These are phyloP conservation scores for Ceyx melanurus DNA, from an alignment of 2,113 vertebrate species.

Conservation along the genomic window DNA sequence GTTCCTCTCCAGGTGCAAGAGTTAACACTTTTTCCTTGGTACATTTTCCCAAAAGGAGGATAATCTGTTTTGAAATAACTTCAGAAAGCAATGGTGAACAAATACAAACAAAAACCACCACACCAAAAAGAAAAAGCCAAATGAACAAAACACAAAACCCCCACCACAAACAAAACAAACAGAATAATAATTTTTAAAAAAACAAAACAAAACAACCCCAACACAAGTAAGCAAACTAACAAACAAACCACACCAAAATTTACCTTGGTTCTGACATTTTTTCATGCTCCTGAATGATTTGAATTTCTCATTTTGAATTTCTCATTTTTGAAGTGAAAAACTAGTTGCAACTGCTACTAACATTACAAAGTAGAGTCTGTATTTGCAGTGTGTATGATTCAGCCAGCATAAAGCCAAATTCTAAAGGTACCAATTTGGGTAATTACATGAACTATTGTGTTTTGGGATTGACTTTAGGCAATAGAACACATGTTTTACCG, in stretches of 20 bases:
- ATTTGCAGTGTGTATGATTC: background rate
- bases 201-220: background rate
- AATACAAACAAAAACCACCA: background rate
- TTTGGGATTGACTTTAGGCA: constrained; percentile 77
- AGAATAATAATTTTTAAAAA: too few species aligned
- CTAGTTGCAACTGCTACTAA: background rate
- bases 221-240: background rate
- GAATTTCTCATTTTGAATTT: background rate
- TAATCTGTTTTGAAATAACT: background rate
- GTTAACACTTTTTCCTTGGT: background rate
- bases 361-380: background rate
- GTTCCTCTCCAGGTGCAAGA: background rate
- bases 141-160: background rate
- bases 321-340: background rate
- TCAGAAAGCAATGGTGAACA: background rate
- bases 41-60: background rate
- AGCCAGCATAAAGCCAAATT: background rate
- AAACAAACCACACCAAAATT: background rate
- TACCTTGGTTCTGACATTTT: background rate
- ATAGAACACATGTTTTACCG: constrained; percentile 94
- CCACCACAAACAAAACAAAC: background rate
- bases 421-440: background rate
- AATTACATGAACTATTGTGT: background rate
- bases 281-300: background rate
- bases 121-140: background rate